Conservation (phyloP, 2,888 invertebrate species). For the Stenchaetothrips biformis region DNA sequence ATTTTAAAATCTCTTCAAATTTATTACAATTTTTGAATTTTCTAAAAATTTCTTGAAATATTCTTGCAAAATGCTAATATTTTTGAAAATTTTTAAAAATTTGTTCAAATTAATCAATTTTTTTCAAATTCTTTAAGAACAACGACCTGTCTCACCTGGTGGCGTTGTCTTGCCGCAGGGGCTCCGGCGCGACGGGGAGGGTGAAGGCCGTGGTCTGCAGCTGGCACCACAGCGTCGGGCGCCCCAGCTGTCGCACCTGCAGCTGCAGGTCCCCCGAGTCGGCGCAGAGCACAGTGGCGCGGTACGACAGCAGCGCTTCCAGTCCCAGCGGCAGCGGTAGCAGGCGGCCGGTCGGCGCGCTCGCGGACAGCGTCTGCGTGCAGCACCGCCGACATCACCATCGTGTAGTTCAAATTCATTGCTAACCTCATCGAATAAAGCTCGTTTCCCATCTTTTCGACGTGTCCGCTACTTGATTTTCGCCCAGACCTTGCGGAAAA, state of each 20-base stretch:
- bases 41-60: too few relatives aligned
- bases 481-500: neutral
- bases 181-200: conserved; percentile 5
- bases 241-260: neutral
- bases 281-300: neutral
- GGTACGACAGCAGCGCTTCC: neutral
- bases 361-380: neutral
- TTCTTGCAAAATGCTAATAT: too few relatives aligned
- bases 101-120: neutral
- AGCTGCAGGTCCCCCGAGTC: conserved; percentile 4
- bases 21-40: too few relatives aligned
- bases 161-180: neutral
- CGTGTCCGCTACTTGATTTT: neutral
- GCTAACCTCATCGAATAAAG: neutral
- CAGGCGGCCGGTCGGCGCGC: neutral
- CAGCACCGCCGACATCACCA: neutral
- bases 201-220: conserved; percentile 11
- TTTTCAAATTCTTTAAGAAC: neutral
- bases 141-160: neutral
- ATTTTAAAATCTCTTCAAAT: too few relatives aligned
- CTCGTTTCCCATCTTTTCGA: neutral
- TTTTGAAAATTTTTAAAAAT: too few relatives aligned
- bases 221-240: neutral
- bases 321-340: neutral
- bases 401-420: neutral